Evolutionary conservation across 2,113 vertebrate species (phyloP), one percentile per base, ranked within the genome.

Genomic region (Narcine bancroftii): DNA sequence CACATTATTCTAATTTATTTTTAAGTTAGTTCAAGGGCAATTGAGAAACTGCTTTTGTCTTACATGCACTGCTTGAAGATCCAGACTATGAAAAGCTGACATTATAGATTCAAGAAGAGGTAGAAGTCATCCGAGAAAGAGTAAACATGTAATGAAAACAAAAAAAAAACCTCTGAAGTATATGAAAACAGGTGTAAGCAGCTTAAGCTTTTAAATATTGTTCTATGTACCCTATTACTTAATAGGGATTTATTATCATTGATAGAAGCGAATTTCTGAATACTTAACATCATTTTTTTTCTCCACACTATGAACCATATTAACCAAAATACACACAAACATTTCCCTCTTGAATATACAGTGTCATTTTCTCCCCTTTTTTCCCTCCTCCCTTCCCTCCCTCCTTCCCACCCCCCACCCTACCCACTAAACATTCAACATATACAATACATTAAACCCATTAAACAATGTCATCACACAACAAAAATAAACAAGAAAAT

Each of bases 1-100:
- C 89, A 45, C 36, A 63, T 91, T 91, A 91, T 91, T 91, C 63
- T 71, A 91, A 91, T 91, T 91, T 63, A 91, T 69, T 71, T 91
- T 91, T 91, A 91, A 91, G 63, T 69, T 91, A 17, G 63, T 36
- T 91, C 89, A 91, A 91, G 89, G 89, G 24, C 65, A 91, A 71
- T 39, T 91, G 89, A 69, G 71, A 89, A 91, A 47, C 63, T 91
- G 89, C 33, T 91, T 29, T 69, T 91, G 89, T 63, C 89, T 91
- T 65, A 66, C 85, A 63, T 66, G 24, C 85, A 45, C 24, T 89
- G 60, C 65, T 89, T 91, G 69, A 26, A 69, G 87, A 91, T 45
- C 87, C 21, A 69, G 9, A 91, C 45, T 47, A 69, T 91, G 63
- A 42, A 91, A n/a, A 91, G 26, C 42, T 47, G 89, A 71, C 89